Evolutionary conservation across 1,140 invertebrate species (phyloP), one percentile per base, ranked within the genome.

Genomic region (Lasioglossum albipes): DNA sequence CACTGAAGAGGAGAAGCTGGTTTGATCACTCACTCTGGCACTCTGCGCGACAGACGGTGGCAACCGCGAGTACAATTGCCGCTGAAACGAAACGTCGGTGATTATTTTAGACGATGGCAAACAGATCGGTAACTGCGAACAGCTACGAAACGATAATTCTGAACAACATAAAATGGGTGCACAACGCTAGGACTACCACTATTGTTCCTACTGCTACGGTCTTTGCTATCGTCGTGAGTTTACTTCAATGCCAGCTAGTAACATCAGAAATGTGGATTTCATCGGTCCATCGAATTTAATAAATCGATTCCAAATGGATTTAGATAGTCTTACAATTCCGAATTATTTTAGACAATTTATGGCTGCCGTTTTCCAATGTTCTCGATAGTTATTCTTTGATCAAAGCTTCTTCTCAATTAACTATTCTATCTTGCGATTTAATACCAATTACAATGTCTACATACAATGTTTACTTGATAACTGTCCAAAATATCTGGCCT

Each of bases 11-110:
- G 74, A 54, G 76, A 77, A 86, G 57, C 83, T 83, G 70, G 70
- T 31, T 86, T 82, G 84, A 80, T 87, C 83, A 94, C 94, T 94
- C 85, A 94, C 94, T 94, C 87, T 94, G 94, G 88, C 94, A 94
- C 87, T 94, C 94, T 77, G 92, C 93, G 86, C 90, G 89, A 85
- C 92, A 92, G 88, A 92, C 84, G 84, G 88, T 91, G 81, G 91
- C 90, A 88, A 93, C 91, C 82, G 93, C 91, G 79, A 94, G 91
- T 88, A 94, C 85, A 90, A 94, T 91, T 89, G 92, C 92, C 92
- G 91, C 92, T 93, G 91, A 85, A 93, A 91, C 57, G 89, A 87
- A 79, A 86, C 49, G 83, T 77, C 45, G 64, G 84, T 78, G 73
- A 82, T 18, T 82, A 82, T 49, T 86, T 87, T 84, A 84, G 68